phyloP scores from a whole-genome alignment of 2,888 invertebrate genomes.

The Protonemura montana region DNA sequence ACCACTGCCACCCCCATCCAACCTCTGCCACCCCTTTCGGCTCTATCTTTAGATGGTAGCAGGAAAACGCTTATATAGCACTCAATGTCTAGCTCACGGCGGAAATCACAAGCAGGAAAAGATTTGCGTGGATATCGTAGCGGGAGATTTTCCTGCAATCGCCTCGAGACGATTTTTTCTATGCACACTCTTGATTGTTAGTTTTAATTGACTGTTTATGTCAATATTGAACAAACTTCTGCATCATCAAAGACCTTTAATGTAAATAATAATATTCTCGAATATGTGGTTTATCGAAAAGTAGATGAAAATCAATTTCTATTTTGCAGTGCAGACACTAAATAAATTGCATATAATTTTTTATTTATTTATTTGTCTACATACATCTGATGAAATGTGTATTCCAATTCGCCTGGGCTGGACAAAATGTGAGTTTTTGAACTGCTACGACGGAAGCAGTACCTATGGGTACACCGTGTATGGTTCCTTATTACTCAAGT shows the following conservation, averaged over 20 bases:
- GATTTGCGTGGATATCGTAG: background rate
- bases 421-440: background rate
- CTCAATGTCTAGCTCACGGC: background rate
- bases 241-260: constrained; percentile 8
- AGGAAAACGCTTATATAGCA: background rate
- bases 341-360: background rate
- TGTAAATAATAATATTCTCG: background rate
- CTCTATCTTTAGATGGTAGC: background rate
- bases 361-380: background rate
- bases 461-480: too few species aligned
- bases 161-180: background rate
- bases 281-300: constrained; percentile 14
- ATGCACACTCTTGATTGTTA: background rate
- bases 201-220: constrained; percentile 36
- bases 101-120: background rate
- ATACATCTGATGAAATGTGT: background rate
- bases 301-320: constrained; percentile 38
- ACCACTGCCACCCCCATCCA: background rate
- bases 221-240: constrained; percentile 35
- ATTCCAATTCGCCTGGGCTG: background rate
- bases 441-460: too few species aligned
- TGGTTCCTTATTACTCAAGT: too few species aligned
- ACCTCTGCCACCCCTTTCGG: constrained; percentile 13
- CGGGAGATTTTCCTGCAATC: background rate
- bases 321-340: background rate